A percentile compares a stretch with the other conserved stretches of the same genome.
Conservation (phyloP, 2,888 invertebrate species). For the Trachelus troglodyta region DNA sequence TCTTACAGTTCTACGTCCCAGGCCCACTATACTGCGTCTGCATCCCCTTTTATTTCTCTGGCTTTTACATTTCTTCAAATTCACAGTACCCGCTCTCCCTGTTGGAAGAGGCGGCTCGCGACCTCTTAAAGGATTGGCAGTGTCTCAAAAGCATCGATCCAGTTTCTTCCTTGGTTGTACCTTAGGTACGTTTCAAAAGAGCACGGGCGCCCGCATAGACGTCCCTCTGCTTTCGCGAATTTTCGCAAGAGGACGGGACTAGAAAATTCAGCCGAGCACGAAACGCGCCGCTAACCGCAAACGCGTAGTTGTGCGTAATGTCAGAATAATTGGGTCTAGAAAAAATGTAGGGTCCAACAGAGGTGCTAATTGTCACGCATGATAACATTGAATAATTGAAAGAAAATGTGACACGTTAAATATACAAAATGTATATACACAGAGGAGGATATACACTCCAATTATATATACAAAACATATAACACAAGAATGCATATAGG, state of each 20-base stretch:
- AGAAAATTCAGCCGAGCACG: neutral
- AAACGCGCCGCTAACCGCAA: neutral
- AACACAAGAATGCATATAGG: neutral
- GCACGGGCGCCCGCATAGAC: neutral
- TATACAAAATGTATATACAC: slow-evolving; percentile 11
- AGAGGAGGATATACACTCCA: too few relatives aligned
- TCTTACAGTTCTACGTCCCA: neutral
- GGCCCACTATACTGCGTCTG: neutral
- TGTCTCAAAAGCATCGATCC: slow-evolving; percentile 41
- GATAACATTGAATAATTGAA: slow-evolving; percentile 20
- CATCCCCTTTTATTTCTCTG: neutral
- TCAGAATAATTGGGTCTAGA: neutral
- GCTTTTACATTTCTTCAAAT: slow-evolving; percentile 38
- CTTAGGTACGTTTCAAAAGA: neutral
- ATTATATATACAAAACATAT: too few relatives aligned
- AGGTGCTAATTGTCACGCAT: slow-evolving; percentile 24
- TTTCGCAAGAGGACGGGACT: neutral
- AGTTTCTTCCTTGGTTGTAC: slow-evolving; percentile 3
- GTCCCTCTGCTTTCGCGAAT: neutral
- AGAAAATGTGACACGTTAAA: slow-evolving; percentile 12
- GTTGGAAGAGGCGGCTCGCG: slow-evolving; percentile 1
- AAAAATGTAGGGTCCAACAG: slow-evolving; percentile 7
- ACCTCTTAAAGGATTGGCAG: slow-evolving; percentile 40
- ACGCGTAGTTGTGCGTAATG: neutral
- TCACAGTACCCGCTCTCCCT: slow-evolving; percentile 22